Evolutionary conservation across 2,113 vertebrate genomes (phyloP).

Genomic region (Strigops habroptila): DNA sequence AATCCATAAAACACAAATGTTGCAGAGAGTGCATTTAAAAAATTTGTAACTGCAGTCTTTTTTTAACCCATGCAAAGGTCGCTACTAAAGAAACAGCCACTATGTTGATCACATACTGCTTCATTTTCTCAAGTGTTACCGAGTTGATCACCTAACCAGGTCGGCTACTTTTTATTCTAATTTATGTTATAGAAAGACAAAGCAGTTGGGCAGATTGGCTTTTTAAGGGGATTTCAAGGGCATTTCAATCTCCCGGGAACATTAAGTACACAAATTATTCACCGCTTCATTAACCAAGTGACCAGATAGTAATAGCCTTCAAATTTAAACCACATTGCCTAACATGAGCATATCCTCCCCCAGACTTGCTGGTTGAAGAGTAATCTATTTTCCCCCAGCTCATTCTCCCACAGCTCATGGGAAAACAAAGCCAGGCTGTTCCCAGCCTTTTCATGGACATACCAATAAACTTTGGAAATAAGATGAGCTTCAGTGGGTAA

Average conservation of each 20-base stretch:
- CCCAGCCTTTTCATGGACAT: constrained; percentile 11
- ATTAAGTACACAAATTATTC: constrained; percentile 5
- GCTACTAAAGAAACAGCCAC: not conserved
- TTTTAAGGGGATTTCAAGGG: not conserved
- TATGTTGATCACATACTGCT: not conserved
- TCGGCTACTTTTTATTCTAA: not conserved
- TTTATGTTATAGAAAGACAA: not conserved
- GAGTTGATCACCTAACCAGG: not conserved
- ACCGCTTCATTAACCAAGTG: constrained; percentile 29
- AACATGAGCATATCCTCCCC: not conserved
- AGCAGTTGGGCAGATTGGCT: not conserved
- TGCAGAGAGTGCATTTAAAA: not conserved
- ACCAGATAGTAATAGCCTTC: constrained; percentile 30
- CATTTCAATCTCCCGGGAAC: not conserved
- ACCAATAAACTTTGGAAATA: not conserved
- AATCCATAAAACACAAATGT: not conserved
- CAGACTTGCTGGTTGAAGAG: constrained; percentile 1
- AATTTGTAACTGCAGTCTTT: not conserved
- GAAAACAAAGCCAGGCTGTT: constrained; percentile 50
- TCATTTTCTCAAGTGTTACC: not conserved
- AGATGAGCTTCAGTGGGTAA: not conserved
- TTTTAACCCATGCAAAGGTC: not conserved
- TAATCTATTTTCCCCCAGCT: not conserved
- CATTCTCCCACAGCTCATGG: constrained; percentile 1
- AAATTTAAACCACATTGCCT: constrained; percentile 9